These are phyloP conservation scores for Nibea coibor DNA, from an alignment of 2,113 vertebrate species.

Conservation along the genomic window DNA sequence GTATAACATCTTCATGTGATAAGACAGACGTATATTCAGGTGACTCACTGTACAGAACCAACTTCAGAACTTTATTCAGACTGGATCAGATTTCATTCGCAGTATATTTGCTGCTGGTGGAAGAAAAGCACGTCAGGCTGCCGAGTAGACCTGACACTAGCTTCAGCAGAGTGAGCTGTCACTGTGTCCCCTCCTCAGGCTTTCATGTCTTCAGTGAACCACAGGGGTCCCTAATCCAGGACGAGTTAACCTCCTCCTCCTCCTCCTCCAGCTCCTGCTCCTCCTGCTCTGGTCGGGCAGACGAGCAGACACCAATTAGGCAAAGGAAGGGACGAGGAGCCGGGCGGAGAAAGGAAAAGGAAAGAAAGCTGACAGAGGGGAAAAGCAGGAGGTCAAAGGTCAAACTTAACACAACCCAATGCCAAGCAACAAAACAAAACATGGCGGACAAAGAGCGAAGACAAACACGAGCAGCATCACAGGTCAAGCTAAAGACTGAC, in stretches of 20 bases:
- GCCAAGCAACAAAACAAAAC: neutral
- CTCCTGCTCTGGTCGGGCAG: neutral
- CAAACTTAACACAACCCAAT: slow-evolving; percentile 3
- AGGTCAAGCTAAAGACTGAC: slow-evolving; percentile 32
- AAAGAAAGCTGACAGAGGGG: slow-evolving; percentile 44
- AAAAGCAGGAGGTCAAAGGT: slow-evolving; percentile 42
- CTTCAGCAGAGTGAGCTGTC: neutral
- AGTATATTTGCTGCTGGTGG: too few relatives aligned
- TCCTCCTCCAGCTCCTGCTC: slow-evolving; percentile 19
- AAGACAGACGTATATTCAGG: too few relatives aligned
- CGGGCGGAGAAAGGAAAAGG: neutral
- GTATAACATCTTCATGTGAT: neutral
- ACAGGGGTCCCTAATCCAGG: slow-evolving; percentile 63
- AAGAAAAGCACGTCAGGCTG: too few relatives aligned
- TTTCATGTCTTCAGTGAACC: slow-evolving; percentile 35
- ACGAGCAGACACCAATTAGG: slow-evolving; percentile 40
- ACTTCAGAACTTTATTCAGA: too few relatives aligned
- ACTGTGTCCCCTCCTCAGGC: neutral
- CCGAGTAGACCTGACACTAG: too few relatives aligned
- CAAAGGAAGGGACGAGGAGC: slow-evolving; percentile 23
- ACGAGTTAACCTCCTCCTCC: slow-evolving; percentile 28
- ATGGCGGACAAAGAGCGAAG: neutral
- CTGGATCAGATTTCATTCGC: too few relatives aligned
- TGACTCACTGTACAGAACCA: too few relatives aligned
- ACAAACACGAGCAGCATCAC: neutral